Base-by-base conservation (phyloP, 1,140 invertebrate species). In the Papilio machaon region DNA sequence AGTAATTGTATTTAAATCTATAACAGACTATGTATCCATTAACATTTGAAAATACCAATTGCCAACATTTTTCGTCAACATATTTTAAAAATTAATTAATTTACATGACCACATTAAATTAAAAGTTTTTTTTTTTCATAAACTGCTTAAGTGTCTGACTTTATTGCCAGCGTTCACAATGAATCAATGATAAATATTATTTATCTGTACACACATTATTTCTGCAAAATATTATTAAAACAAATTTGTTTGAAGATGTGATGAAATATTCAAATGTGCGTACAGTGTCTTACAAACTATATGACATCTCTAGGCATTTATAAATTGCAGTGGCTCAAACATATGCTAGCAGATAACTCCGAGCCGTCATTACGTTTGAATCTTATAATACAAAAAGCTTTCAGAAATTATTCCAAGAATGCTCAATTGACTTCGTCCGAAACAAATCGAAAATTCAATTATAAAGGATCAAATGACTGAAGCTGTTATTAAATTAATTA, bases 401-500 rank as follows among this genome's bases (percentile, higher is more conserved):
- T 70, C 11, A 70, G 64, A 35, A 70, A 70, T 70, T 13, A 70
- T 70, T 70, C 30, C 30, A 13, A 70, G 64, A 6, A 15, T 23
- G 30, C 64, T 70, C 35, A 7, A 23, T 70, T 70, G 64, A 15
- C 15, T 52, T 52, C 49, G 49, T 52, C 30, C 30, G 52, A 30
- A 70, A 70, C 64, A 38, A 70, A 23, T 70, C 17, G n/a, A 60
- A 30, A 70, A 70, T 70, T 70, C 64, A 70, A 70, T 70, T 70
- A 70, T 70, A 70, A 70, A 35, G 64, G 64, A 35, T 35, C 30
- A 13, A 70, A 70, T 35, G 64, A 70, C 64, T 70, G 64, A 13
- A 70, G 30, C 30, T 15, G 64, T 70, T 35, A 70, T 70, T 70
- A 70, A 15, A 70, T 70, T 67, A 67, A 67, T 30, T 70, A 70